phyloP scores from a whole-genome alignment of 2,888 invertebrate genomes.

The Nemotelus pantherinus region DNA sequence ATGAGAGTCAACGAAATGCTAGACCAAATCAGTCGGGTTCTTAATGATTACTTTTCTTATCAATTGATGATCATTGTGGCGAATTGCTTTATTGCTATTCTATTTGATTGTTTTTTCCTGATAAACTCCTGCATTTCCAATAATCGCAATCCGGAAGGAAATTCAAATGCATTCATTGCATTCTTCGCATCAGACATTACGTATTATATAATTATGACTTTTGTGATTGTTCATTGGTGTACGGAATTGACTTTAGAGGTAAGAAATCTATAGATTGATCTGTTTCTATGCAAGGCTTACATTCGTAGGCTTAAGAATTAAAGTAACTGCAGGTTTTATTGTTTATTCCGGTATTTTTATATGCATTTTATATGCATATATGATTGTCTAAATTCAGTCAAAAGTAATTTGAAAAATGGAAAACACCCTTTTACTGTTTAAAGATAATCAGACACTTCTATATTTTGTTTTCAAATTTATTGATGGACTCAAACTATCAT shows the following conservation, averaged over 20 bases:
- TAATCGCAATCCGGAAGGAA: not conserved
- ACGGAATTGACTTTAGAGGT: conserved; percentile 13
- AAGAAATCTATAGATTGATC: not conserved
- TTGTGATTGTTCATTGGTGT: not conserved
- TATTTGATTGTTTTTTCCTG: conserved; percentile 49
- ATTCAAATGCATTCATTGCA: not conserved
- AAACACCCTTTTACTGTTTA: too few species aligned
- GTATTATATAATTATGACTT: conserved; percentile 13
- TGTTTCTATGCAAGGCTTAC: not conserved
- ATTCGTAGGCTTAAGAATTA: not conserved
- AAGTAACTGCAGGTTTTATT: too few species aligned
- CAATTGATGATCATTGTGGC: conserved; percentile 48
- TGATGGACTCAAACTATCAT: too few species aligned
- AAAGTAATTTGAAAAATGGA: too few species aligned
- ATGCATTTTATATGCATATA: too few species aligned
- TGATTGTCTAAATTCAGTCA: too few species aligned
- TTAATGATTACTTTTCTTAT: conserved; percentile 47
- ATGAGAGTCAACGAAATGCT: conserved; percentile 45
- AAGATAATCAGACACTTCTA: too few species aligned
- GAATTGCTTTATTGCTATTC: conserved; percentile 47
- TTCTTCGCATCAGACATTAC: conserved; percentile 23
- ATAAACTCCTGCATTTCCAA: conserved; percentile 24
- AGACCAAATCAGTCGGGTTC: conserved; percentile 44
- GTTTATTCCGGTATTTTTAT: too few species aligned
- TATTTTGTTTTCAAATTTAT: too few species aligned